Conservation (phyloP, 2,888 invertebrate species). For the Drosophila helvetica region DNA sequence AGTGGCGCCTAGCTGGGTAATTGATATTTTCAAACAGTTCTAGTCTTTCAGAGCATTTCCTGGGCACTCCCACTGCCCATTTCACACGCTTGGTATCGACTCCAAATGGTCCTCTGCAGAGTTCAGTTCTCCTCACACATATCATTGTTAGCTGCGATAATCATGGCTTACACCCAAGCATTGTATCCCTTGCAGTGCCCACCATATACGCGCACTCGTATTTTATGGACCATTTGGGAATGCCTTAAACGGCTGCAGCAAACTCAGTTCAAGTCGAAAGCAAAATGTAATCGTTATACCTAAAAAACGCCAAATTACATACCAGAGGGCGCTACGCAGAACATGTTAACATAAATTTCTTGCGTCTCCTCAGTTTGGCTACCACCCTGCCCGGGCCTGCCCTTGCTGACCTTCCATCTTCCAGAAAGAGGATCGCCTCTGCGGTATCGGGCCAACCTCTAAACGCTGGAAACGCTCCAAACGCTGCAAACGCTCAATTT, state of each 20-base stretch:
- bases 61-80: constrained; percentile 54
- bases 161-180: constrained; percentile 78
- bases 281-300: constrained; percentile 77
- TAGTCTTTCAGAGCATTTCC: constrained; percentile 33
- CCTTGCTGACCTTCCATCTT: constrained; percentile 9
- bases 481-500: constrained; percentile 59
- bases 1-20: constrained; percentile 44
- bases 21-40: constrained; percentile 45
- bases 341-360: constrained; percentile 80
- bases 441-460: background rate
- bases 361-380: constrained; percentile 60
- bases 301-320: constrained; percentile 81
- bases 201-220: constrained; percentile 43
- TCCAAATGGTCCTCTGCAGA: constrained; percentile 49
- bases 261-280: constrained; percentile 33
- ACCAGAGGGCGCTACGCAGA: constrained; percentile 81
- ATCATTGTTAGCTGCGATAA: constrained; percentile 79
- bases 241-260: background rate
- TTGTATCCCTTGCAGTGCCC: constrained; percentile 56
- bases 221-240: constrained; percentile 52
- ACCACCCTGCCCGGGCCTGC: background rate
- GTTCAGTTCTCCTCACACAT: constrained; percentile 61
- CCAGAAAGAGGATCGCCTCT: background rate
- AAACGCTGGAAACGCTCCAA: constrained; percentile 13
- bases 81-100: constrained; percentile 67